Evolutionary conservation across 2,797 vertebrate genomes (phyloP), one percentile per base, ranked within the genome.

Genomic region (Xenops minutus): DNA sequence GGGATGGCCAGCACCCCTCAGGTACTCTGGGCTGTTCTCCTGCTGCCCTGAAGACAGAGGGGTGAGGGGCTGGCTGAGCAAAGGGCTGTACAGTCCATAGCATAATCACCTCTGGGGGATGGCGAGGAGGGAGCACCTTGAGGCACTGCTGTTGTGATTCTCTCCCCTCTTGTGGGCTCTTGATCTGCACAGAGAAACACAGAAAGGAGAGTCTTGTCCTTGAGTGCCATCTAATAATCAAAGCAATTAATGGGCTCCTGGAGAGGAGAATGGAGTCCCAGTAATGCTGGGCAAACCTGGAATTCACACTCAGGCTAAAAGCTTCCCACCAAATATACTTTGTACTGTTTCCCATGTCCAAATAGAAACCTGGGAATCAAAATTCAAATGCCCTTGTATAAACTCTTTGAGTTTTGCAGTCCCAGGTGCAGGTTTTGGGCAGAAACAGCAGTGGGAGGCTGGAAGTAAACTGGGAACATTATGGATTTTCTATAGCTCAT

Each of bases 151-250:
- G 46, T 5, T 9, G 88, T 83, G 43, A 43, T 17, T 39, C 20
- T 85, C 58, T 78, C 6, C 0, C 55, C 94, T 73, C n/a, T 86
- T 20, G 24, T 6, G 48, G 62, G 26, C 8, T 92, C 76, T 56
- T 82, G 93, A 91, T 63, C 96, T 97, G 92, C 36, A 82, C 0
- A 59, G 67, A 82, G 64, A 95, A 77, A 94, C 3, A 34, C 34
- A 86, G 39, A 92, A 52, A 52, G 15, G 37, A 78, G 51, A 93
- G 59, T 37, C 30, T 56, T 73, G 55, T 32, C 58, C 73, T 81
- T 48, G 76, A 58, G n/a, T 30, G 29, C 29, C 85, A 61, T 30
- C 49, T 30, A 14, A 39, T 61, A 69, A 46, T 30, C 46, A 36
- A 37, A 71, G 58, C 22, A 78, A 41, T 41, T 39, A 30, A 39